Evolutionary conservation across 2,113 vertebrate species (phyloP).

Genomic region (Phycodurus eques): DNA sequence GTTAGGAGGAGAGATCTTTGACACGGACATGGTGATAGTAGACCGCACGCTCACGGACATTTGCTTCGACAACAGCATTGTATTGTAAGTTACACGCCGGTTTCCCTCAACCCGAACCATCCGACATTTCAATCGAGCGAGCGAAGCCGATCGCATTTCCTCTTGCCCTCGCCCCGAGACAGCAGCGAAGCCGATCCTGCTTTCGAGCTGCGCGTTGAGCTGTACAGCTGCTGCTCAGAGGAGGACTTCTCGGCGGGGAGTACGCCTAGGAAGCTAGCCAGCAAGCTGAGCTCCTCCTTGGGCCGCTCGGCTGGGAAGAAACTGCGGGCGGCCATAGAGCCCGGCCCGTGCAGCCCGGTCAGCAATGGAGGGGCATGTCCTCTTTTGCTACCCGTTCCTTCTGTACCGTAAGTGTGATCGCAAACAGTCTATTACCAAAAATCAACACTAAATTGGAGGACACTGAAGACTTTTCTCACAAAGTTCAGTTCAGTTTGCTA

Average conservation of each 20-base stretch:
- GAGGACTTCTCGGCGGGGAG: constrained; percentile 81
- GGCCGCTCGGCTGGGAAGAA: constrained; percentile 85
- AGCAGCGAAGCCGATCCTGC: constrained; percentile 79
- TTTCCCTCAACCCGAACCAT: neutral
- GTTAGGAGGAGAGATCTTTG: constrained; percentile 86
- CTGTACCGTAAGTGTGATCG: constrained; percentile 78
- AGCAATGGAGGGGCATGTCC: constrained; percentile 75
- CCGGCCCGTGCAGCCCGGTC: constrained; percentile 70
- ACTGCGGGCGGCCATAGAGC: constrained; percentile 81
- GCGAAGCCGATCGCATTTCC: neutral
- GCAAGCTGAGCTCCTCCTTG: constrained; percentile 88
- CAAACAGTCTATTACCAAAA: neutral
- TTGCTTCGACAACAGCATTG: constrained; percentile 85
- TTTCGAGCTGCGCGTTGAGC: constrained; percentile 84
- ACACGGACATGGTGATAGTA: constrained; percentile 92
- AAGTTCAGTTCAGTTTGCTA: neutral
- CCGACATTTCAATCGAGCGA: neutral
- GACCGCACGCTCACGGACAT: constrained; percentile 92
- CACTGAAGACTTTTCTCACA: neutral
- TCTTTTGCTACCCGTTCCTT: constrained; percentile 81
- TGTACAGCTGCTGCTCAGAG: constrained; percentile 87
- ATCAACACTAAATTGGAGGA: neutral
- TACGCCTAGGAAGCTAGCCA: constrained; percentile 84
- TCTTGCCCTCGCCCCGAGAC: constrained; percentile 8
- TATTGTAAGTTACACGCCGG: constrained; percentile 80